Evolutionary conservation across 2,113 vertebrate species (phyloP).

Genomic region (Rhinichthys klamathensis): DNA sequence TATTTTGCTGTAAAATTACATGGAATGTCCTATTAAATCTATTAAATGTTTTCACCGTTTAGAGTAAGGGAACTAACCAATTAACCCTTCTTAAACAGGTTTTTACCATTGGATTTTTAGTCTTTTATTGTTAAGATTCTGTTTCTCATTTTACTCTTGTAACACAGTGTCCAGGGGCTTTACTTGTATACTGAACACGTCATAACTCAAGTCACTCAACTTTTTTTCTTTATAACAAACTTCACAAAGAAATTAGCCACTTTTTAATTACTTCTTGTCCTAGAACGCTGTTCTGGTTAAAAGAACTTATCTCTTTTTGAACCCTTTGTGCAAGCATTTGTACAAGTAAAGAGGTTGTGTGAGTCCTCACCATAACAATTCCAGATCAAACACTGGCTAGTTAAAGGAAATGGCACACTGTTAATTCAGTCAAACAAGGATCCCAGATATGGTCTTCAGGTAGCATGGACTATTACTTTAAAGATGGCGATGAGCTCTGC

Average conservation of each 20-base stretch:
- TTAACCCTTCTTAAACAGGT: background rate
- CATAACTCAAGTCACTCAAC: background rate
- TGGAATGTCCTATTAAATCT: too few relatives aligned
- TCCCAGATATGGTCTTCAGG: background rate
- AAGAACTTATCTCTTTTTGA: slow-evolving; percentile 11
- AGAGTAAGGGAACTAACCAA: too few relatives aligned
- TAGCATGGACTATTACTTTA: background rate
- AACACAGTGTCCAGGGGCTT: background rate
- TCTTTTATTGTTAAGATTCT: background rate
- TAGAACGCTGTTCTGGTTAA: background rate
- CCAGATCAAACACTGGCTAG: slow-evolving; percentile 28
- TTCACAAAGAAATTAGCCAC: slow-evolving; percentile 9
- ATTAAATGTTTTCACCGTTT: too few relatives aligned
- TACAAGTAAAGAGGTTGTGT: slow-evolving; percentile 28
- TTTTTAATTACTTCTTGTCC: slow-evolving; percentile 34
- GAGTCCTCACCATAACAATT: slow-evolving; percentile 37
- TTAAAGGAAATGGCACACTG: slow-evolving; percentile 18
- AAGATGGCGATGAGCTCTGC: slow-evolving; percentile 6
- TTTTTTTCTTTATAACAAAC: background rate
- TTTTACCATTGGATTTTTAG: background rate
- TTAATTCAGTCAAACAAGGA: slow-evolving; percentile 23
- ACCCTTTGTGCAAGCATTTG: background rate
- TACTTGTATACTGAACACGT: background rate
- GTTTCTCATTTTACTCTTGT: background rate
- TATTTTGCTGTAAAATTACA: too few relatives aligned